A percentile compares a stretch with the other conserved stretches of the same genome.
These are phyloP conservation scores for Yponomeuta malinellus DNA, from an alignment of 2,888 invertebrate genomes.

Conservation along the genomic window DNA sequence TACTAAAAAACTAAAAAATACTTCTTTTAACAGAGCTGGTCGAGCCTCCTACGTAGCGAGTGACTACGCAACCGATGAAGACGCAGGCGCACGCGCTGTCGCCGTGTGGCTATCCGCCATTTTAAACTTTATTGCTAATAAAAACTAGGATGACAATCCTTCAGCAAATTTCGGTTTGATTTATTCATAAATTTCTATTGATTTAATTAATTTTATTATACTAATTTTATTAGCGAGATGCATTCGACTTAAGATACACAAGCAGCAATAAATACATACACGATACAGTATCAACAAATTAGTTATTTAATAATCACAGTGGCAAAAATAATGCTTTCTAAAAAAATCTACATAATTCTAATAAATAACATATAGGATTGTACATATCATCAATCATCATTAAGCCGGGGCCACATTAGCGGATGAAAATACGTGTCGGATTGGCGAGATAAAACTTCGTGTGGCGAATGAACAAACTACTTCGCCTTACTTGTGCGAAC, in stretches of 20 bases:
- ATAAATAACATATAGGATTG: constrained; percentile 7
- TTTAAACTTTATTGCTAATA: constrained; percentile 23
- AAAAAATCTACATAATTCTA: constrained; percentile 6
- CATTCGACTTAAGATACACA: not conserved
- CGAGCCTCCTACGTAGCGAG: constrained; percentile 83
- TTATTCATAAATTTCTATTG: no score
- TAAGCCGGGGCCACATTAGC: not conserved
- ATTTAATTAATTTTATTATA: no score
- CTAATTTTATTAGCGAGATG: not conserved
- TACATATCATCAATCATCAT: constrained; percentile 8
- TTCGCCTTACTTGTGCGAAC: no score
- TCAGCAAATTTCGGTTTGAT: no score
- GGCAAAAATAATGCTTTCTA: constrained; percentile 6
- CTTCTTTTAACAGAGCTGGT: constrained; percentile 72
- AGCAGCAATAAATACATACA: not conserved
- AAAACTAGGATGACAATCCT: not conserved
- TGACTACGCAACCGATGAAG: constrained; percentile 67
- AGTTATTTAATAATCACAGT: constrained; percentile 13
- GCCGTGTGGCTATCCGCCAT: constrained; percentile 78
- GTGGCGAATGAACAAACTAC: no score
- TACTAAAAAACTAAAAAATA: not conserved
- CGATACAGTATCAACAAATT: constrained; percentile 2
- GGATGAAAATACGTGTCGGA: no score
- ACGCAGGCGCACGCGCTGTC: constrained; percentile 82
- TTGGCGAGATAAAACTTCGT: no score